phyloP scores from a whole-genome alignment of 2,797 vertebrate genomes.

The Melopsittacus undulatus region DNA sequence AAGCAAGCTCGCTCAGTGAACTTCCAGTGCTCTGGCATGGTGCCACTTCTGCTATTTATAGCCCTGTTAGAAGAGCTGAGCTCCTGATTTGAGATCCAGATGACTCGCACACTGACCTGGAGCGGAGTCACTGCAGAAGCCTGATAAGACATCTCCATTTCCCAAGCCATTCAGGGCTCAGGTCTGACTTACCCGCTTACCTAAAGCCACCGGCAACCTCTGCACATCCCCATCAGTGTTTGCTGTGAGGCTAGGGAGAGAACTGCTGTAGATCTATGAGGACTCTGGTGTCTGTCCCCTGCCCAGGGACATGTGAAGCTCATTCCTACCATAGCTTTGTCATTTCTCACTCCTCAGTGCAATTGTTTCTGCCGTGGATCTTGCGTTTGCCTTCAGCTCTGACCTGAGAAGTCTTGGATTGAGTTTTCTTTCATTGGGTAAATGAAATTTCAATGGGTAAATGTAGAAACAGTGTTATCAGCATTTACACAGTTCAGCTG shows the following conservation, averaged over 20 bases:
- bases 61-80: neutral
- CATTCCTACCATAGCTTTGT: neutral
- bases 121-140: neutral
- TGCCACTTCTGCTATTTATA: neutral
- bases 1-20: neutral
- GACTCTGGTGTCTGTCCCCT: neutral
- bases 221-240: rapidly evolving
- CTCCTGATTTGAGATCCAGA: neutral
- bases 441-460: neutral
- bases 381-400: neutral
- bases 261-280: too few species aligned
- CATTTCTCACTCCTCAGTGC: neutral
- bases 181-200: rapidly evolving
- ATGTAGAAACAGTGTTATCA: neutral
- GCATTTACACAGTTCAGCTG: neutral
- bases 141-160: neutral
- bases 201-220: neutral
- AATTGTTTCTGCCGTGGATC: neutral
- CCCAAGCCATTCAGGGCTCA: rapidly evolving
- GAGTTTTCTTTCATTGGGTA: neutral
- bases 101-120: neutral
- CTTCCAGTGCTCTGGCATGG: neutral
- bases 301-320: neutral
- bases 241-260: rapidly evolving
- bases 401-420: rapidly evolving